Evolutionary conservation across 2,888 invertebrate genomes (phyloP).

Genomic region (Ypsolopha sequella): DNA sequence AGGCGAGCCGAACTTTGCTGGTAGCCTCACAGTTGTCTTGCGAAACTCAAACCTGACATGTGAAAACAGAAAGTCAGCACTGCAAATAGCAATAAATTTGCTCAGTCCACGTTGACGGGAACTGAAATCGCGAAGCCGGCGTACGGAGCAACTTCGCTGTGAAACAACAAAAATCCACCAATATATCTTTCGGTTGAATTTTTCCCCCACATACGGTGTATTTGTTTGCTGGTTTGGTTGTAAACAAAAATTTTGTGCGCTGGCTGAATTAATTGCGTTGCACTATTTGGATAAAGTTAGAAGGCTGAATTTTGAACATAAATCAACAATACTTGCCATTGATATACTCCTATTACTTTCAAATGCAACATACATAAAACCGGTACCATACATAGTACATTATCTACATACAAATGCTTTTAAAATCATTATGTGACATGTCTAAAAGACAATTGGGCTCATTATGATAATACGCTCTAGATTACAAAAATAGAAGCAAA

Average conservation of each 20-base stretch:
- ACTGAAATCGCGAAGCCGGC: slow-evolving; percentile 37
- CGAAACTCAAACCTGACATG: slow-evolving; percentile 41
- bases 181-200: slow-evolving; percentile 43
- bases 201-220: slow-evolving; percentile 11
- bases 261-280: not conserved
- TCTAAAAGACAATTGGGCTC: no score
- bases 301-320: no score
- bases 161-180: slow-evolving; percentile 55
- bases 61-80: slow-evolving; percentile 52
- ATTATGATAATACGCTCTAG: no score
- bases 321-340: no score
- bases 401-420: no score
- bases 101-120: slow-evolving; percentile 47
- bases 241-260: not conserved
- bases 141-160: slow-evolving; percentile 35
- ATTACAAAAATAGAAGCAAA: not conserved
- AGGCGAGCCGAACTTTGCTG: slow-evolving; percentile 5
- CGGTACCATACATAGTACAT: no score
- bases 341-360: no score
- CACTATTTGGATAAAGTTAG: no score
- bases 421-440: no score
- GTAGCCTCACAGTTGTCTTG: slow-evolving; percentile 16
- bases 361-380: no score
- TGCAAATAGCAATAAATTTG: slow-evolving; percentile 61
- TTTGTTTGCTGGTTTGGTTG: not conserved